Evolutionary conservation across 2,888 invertebrate species (phyloP).

Genomic region (Athalia rosae): DNA sequence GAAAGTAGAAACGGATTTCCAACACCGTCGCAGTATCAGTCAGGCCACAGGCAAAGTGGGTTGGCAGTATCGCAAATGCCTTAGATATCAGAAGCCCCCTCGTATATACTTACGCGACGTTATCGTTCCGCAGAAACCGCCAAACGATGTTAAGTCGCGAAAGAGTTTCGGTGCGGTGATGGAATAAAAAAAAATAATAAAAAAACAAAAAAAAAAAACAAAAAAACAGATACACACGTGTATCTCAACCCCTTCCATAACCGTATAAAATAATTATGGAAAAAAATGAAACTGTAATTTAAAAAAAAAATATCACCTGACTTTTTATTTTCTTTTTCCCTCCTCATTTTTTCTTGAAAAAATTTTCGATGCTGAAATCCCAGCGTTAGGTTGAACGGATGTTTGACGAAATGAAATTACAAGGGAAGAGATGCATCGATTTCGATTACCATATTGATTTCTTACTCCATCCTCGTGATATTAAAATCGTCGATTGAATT

Average conservation of each 20-base stretch:
- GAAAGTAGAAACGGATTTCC: constrained; percentile 43
- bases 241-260: neutral
- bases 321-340: neutral
- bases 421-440: too few species aligned
- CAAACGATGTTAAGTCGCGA: constrained; percentile 8
- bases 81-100: neutral
- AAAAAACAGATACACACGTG: neutral
- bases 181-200: neutral
- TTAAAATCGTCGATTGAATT: too few species aligned
- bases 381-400: too few species aligned
- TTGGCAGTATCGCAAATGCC: constrained; percentile 16
- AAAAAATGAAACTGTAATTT: neutral
- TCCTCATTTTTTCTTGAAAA: neutral
- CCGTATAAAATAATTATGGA: neutral
- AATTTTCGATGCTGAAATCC: too few species aligned
- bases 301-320: neutral
- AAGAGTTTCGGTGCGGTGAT: neutral
- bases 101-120: neutral
- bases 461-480: too few species aligned
- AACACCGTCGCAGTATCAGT: constrained; percentile 39
- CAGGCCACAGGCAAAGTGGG: constrained; percentile 29
- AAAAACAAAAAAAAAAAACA: neutral
- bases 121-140: neutral
- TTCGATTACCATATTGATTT: too few species aligned
- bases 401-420: too few species aligned